phyloP scores from a whole-genome alignment of 1,140 invertebrate species.

The Drosophila parabipectinata region DNA sequence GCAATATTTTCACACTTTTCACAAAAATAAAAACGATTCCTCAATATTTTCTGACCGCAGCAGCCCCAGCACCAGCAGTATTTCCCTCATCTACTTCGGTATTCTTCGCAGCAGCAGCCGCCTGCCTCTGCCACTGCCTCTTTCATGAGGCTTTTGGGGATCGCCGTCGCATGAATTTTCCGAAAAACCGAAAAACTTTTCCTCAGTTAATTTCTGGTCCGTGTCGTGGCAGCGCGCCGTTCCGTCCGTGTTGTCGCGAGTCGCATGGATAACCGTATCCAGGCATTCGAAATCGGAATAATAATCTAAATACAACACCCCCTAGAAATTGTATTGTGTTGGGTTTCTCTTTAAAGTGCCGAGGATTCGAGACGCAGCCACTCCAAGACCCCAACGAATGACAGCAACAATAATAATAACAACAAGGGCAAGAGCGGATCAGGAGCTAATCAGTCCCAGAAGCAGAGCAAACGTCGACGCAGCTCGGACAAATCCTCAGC shows the following conservation, averaged over 20 bases:
- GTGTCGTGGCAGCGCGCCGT: constrained; percentile 72
- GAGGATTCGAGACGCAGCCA: constrained; percentile 60
- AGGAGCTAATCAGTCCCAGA: constrained; percentile 28
- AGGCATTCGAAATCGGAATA: constrained; percentile 2
- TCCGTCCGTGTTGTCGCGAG: constrained; percentile 58
- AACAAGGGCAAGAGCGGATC: constrained; percentile 36
- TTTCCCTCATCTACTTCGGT: constrained; percentile 49
- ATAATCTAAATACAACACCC: background rate
- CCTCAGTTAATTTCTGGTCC: constrained; percentile 77
- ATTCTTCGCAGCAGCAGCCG: constrained; percentile 13
- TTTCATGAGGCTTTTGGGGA: constrained; percentile 9
- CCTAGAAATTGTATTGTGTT: constrained; percentile 16
- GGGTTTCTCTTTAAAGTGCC: constrained; percentile 53
- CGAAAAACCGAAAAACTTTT: constrained; percentile 60
- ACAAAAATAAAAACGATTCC: constrained; percentile 81
- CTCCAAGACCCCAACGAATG: constrained; percentile 74
- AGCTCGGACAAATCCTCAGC: constrained; percentile 64
- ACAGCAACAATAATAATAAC: constrained; percentile 50
- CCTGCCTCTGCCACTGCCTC: constrained; percentile 7
- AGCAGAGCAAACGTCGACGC: constrained; percentile 64
- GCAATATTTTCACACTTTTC: constrained; percentile 83
- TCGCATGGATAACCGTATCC: constrained; percentile 48
- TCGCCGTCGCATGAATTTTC: constrained; percentile 52
- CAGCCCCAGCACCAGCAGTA: constrained; percentile 15
- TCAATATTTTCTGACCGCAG: constrained; percentile 70